A percentile compares a stretch with the other conserved stretches of the same genome.
These are phyloP conservation scores for Pardalotus punctatus DNA, from an alignment of 2,113 vertebrate genomes.

Conservation along the genomic window DNA sequence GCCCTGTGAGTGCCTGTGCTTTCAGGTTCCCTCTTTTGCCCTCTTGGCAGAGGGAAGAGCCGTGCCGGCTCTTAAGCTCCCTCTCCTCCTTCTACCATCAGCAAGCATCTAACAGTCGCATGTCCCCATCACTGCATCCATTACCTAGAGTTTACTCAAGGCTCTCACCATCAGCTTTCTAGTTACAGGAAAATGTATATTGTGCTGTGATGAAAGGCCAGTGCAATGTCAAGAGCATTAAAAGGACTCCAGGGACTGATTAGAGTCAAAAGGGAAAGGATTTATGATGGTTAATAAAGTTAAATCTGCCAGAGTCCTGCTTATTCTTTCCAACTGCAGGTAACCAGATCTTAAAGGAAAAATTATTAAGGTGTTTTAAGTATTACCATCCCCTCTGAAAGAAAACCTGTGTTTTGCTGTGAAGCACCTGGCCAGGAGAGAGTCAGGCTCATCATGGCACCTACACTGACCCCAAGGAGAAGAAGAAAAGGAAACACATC, in stretches of 20 bases:
- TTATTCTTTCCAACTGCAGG: conserved; percentile 19
- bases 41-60: fast-evolving
- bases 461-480: fast-evolving
- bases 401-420: neutral
- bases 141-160: neutral
- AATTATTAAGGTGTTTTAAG: neutral
- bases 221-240: conserved; percentile 38
- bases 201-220: conserved; percentile 46
- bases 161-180: neutral
- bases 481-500: neutral
- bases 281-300: conserved; percentile 54
- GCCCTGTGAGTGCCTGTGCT: fast-evolving
- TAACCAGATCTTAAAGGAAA: conserved; percentile 13
- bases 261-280: conserved; percentile 48
- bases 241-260: conserved; percentile 44
- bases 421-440: neutral
- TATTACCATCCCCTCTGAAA: neutral
- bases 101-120: neutral
- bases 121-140: fast-evolving
- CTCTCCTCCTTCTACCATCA: neutral
- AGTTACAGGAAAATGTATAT: conserved; percentile 45
- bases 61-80: neutral
- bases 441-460: fast-evolving
- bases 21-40: neutral
- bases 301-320: conserved; percentile 9